phyloP scores from a whole-genome alignment of 2,888 invertebrate genomes.

The Lampropteryx suffumata region DNA sequence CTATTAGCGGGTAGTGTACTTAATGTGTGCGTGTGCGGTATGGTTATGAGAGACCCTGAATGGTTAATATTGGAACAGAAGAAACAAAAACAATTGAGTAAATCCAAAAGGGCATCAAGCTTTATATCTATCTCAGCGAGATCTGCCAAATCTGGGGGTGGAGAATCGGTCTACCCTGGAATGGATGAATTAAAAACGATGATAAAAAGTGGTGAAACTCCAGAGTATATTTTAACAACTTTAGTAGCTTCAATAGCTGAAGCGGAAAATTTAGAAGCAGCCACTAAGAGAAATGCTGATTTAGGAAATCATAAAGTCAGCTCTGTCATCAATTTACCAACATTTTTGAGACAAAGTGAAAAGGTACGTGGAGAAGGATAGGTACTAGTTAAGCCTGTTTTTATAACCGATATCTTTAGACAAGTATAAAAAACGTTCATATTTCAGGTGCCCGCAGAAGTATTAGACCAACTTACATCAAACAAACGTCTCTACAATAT shows the following conservation, averaged over 20 bases:
- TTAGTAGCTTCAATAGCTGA: constrained; percentile 83
- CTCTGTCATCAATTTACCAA: constrained; percentile 91
- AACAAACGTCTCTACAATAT: constrained; percentile 87
- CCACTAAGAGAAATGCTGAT: constrained; percentile 75
- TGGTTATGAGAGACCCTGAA: constrained; percentile 94
- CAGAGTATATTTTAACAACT: constrained; percentile 85
- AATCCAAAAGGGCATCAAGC: constrained; percentile 79
- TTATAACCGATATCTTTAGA: not conserved
- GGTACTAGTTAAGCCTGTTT: constrained; percentile 1
- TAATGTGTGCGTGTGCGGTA: constrained; percentile 93
- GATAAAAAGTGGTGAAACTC: constrained; percentile 87
- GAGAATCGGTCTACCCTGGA: constrained; percentile 84
- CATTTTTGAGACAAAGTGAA: constrained; percentile 89
- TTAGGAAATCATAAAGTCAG: constrained; percentile 72
- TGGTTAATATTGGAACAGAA: constrained; percentile 88
- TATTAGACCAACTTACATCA: constrained; percentile 84
- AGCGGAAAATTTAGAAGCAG: constrained; percentile 73
- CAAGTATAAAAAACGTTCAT: not conserved
- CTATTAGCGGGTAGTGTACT: constrained; percentile 92
- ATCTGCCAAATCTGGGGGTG: constrained; percentile 76
- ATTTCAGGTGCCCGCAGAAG: constrained; percentile 87
- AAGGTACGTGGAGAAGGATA: constrained; percentile 73
- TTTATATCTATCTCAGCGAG: constrained; percentile 79
- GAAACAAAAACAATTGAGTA: constrained; percentile 77
- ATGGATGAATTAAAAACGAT: constrained; percentile 86